Base-by-base conservation (phyloP, 2,113 vertebrate species). In the Grammatotria lemairii region DNA sequence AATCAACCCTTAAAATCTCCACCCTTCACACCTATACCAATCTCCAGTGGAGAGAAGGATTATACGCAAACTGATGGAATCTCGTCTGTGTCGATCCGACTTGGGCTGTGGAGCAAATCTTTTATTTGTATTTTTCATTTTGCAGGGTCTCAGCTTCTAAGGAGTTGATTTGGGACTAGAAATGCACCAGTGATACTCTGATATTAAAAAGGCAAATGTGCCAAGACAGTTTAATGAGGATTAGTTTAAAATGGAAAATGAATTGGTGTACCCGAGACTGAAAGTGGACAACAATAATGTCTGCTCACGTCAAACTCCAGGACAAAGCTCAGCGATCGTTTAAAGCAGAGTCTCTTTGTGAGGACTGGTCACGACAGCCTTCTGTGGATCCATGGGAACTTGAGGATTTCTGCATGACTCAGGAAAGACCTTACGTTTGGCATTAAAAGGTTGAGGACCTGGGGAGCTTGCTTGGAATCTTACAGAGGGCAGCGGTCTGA, bases 281-380 rank as follows among this genome's bases (percentile, higher is more conserved):
- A 82, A 70, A 88, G 31, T 38, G 88, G n/a, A 91, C 51, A 80
- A 88, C 23, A 87, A 63, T 78, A 81, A 75, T 6, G 85, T 83
- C 91, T 92, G 94, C 95, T 96, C 96, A 97, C 96, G 9, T 96
- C 60, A 87, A 47, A 70, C 80, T 92, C 65, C 84, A 23, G 89
- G 82, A 75, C 78, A 55, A 89, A 73, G 35, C 38, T 83, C 80
- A 55, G 85, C 21, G 28, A 9, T 35, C 82, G 79, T 78, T 92
- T 96, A 97, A 9, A 96, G 95, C 75, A 95, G 93, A 73, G 95
- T 96, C 90, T 96, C 95, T 89, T 82, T 95, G 88, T 88, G 92
- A 83, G 94, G 95, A 88, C 88, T 94, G 87, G 83, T 83, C 47
- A 82, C 79, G 40, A 79, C 80, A 47, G 84, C 14, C 80, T 91